Evolutionary conservation across 2,888 invertebrate genomes (phyloP).

Genomic region (Tenthredo livida): DNA sequence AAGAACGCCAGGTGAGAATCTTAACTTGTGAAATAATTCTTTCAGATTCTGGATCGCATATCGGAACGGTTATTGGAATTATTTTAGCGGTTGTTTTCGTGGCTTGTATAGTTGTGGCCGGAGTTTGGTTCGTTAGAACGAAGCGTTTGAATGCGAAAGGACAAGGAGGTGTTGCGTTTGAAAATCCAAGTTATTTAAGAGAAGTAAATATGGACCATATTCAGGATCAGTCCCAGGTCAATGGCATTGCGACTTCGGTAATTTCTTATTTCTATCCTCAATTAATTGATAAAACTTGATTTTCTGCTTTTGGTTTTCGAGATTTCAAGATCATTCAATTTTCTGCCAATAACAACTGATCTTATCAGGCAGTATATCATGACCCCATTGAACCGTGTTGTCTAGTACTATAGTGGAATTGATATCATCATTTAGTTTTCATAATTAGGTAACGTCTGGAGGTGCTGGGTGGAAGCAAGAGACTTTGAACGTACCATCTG

Average conservation of each 20-base stretch:
- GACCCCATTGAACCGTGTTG: background rate
- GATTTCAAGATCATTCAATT: background rate
- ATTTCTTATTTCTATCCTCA: constrained; percentile 3
- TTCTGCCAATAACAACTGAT: background rate
- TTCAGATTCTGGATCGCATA: constrained; percentile 79
- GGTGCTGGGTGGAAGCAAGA: constrained; percentile 86
- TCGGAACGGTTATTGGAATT: constrained; percentile 84
- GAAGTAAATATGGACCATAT: constrained; percentile 88
- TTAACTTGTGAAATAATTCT: constrained; percentile 72
- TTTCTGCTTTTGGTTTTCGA: background rate
- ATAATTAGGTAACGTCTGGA: constrained; percentile 75
- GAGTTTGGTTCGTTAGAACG: constrained; percentile 83
- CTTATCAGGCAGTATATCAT: background rate
- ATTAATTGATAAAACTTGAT: background rate
- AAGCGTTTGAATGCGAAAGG: constrained; percentile 84
- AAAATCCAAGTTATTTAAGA: constrained; percentile 90
- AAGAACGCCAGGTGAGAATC: background rate
- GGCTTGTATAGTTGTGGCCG: constrained; percentile 82
- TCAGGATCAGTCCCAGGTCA: constrained; percentile 78
- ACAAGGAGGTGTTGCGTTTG: constrained; percentile 89
- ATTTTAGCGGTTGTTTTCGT: constrained; percentile 83
- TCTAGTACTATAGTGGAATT: constrained; percentile 44
- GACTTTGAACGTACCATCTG: constrained; percentile 81
- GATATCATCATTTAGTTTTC: constrained; percentile 53
- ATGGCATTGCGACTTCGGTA: constrained; percentile 50